Evolutionary conservation across 2,888 invertebrate genomes (phyloP).

Genomic region (Acanthosepion lycidas): DNA sequence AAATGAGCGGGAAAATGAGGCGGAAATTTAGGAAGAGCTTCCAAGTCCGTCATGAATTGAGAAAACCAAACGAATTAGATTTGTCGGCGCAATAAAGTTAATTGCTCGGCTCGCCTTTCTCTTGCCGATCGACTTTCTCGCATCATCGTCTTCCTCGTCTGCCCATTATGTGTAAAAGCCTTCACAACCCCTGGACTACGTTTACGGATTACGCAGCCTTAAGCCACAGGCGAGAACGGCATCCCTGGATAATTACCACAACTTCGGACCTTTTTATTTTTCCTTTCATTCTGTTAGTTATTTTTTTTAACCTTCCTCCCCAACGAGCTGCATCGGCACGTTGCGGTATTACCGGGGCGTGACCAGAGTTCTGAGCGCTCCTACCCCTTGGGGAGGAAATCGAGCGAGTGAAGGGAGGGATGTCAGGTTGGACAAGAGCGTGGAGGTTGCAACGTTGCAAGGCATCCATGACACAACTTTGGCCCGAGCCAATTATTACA

Average conservation of each 20-base stretch:
- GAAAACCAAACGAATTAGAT: background rate
- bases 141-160: background rate
- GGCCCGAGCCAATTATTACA: constrained; percentile 2
- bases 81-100: background rate
- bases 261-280: background rate
- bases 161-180: background rate
- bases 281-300: background rate
- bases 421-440: background rate
- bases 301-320: constrained; percentile 33
- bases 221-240: too few relatives aligned
- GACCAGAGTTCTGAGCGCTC: background rate
- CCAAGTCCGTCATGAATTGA: background rate
- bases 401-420: background rate
- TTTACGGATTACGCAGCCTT: constrained; percentile 14
- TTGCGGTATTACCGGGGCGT: constrained; percentile 14
- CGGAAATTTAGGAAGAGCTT: background rate
- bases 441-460: background rate
- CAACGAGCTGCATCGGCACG: constrained; percentile 11
- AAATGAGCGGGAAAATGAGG: background rate
- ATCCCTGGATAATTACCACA: background rate
- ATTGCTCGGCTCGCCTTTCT: background rate
- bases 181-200: background rate
- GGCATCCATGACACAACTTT: background rate
- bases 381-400: background rate
- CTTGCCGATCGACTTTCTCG: background rate